Conservation (phyloP, 2,797 vertebrate species). For the Gallinago stenura region DNA sequence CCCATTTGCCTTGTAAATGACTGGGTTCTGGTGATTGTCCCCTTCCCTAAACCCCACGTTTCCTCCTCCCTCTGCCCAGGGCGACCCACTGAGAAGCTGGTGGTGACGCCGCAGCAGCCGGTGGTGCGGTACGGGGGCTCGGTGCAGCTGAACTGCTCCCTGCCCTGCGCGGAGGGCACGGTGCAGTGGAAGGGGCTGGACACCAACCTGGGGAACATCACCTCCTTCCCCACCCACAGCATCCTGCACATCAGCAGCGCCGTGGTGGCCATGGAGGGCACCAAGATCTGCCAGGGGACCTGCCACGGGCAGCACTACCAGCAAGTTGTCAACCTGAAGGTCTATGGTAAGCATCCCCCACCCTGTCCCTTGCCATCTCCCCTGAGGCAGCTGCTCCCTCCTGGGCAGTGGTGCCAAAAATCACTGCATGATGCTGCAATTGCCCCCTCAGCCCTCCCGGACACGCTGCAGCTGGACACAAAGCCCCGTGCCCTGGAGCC, state of each 20-base stretch:
- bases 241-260: constrained; percentile 55
- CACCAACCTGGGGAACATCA: constrained; percentile 61
- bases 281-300: constrained; percentile 63
- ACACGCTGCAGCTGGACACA: constrained; percentile 47
- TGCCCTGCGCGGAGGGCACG: background rate
- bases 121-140: constrained; percentile 64
- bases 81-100: background rate
- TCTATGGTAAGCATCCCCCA: constrained; percentile 70
- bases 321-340: background rate
- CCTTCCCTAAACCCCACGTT: accelerated
- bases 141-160: constrained; percentile 66
- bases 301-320: constrained; percentile 9
- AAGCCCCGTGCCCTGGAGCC: background rate
- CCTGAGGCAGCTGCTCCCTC: accelerated
- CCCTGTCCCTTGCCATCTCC: accelerated
- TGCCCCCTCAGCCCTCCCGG: constrained; percentile 74
- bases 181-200: constrained; percentile 81
- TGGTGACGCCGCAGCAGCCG: constrained; percentile 38
- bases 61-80: background rate
- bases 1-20: accelerated
- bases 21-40: background rate
- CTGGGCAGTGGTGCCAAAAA: background rate
- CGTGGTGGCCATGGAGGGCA: background rate
- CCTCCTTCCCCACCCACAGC: constrained; percentile 53
- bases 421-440: accelerated